Conservation (phyloP, 2,797 vertebrate species). For the Chromis chromis region DNA sequence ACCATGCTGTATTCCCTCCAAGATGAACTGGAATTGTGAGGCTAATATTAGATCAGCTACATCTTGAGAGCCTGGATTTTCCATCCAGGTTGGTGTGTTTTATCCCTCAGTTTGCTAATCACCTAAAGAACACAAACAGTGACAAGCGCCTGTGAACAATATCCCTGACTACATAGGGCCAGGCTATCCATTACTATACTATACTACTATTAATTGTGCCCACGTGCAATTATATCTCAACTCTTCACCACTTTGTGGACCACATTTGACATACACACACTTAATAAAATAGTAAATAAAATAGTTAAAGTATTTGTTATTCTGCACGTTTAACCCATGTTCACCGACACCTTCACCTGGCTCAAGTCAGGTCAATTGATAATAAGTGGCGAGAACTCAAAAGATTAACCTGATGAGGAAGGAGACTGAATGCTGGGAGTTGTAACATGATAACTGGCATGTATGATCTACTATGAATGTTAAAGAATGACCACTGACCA, state of each 20-base stretch:
- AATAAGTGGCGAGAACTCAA: neutral
- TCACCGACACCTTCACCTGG: neutral
- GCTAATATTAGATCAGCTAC: constrained; percentile 64
- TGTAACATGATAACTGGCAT: neutral
- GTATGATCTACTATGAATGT: neutral
- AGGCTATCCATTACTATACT: constrained; percentile 16
- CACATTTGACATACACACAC: neutral
- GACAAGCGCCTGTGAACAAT: constrained; percentile 44
- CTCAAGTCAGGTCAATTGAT: neutral
- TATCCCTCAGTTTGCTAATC: constrained; percentile 62
- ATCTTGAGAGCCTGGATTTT: constrained; percentile 71
- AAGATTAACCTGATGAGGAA: neutral
- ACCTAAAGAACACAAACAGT: constrained; percentile 63
- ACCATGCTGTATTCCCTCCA: constrained; percentile 50
- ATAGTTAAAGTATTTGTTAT: neutral
- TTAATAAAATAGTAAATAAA: neutral
- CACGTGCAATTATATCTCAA: neutral
- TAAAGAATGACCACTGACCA: neutral
- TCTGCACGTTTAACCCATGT: neutral
- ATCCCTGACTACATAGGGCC: constrained; percentile 18
- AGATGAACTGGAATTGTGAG: constrained; percentile 63
- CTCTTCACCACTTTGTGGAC: neutral
- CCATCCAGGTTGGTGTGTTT: constrained; percentile 69
- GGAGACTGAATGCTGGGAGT: neutral
- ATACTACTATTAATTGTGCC: neutral